Evolutionary conservation across 2,888 invertebrate genomes (phyloP).

Genomic region (Ormyrus thymus): DNA sequence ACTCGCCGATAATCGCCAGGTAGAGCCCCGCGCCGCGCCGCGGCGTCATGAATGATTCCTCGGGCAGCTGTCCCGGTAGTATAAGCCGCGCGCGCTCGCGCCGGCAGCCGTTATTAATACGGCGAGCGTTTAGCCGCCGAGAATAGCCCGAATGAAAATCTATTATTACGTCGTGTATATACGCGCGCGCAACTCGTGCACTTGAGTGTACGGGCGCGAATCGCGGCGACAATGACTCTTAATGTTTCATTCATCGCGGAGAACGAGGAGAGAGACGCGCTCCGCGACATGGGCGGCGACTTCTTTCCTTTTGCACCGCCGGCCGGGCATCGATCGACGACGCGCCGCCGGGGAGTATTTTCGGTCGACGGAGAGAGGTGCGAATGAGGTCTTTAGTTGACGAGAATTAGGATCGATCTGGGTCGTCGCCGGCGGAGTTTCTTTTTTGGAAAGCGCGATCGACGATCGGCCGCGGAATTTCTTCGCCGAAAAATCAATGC

Average conservation of each 20-base stretch:
- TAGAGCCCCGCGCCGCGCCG: background rate
- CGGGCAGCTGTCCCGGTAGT: background rate
- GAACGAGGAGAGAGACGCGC: background rate
- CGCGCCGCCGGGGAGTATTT: too few species aligned
- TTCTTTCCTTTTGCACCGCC: background rate
- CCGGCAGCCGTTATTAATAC: constrained; percentile 47
- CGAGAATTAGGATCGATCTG: too few species aligned
- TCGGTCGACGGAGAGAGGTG: too few species aligned
- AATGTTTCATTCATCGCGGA: constrained; percentile 54
- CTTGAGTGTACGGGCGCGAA: constrained; percentile 18
- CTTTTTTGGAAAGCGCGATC: too few species aligned
- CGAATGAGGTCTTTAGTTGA: too few species aligned
- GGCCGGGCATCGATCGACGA: background rate
- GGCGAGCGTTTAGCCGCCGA: constrained; percentile 37
- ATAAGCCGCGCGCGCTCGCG: background rate
- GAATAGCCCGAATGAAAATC: constrained; percentile 55
- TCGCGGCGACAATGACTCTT: constrained; percentile 49
- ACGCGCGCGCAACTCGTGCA: constrained; percentile 1
- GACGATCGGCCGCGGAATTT: too few species aligned
- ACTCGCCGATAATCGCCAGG: constrained; percentile 27
- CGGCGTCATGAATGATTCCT: constrained; percentile 29
- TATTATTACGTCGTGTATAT: constrained; percentile 46
- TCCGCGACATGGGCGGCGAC: too few species aligned
- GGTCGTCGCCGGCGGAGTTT: too few species aligned
- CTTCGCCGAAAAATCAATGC: too few species aligned